phyloP scores from a whole-genome alignment of 1,140 invertebrate species.

The Hycleus cichorii region DNA sequence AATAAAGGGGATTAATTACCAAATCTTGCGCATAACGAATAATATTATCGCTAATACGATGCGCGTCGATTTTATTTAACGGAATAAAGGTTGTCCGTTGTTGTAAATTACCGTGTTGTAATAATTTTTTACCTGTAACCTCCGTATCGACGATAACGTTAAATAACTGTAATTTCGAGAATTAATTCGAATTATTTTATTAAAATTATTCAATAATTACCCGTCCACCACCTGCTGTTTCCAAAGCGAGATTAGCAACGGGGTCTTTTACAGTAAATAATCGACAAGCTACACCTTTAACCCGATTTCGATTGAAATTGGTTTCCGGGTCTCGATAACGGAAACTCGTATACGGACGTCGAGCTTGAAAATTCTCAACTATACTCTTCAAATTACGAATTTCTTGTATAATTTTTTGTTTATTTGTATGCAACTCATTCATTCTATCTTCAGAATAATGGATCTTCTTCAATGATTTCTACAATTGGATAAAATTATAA shows the following conservation, averaged over 20 bases:
- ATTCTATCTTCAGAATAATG: background rate
- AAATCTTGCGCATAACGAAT: slow-evolving; percentile 65
- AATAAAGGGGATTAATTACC: slow-evolving; percentile 43
- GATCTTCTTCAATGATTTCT: background rate
- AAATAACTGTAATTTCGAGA: slow-evolving; percentile 56
- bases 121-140: slow-evolving; percentile 71
- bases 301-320: slow-evolving; percentile 67
- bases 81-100: slow-evolving; percentile 80
- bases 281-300: slow-evolving; percentile 67
- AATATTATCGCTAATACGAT: slow-evolving; percentile 51
- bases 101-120: slow-evolving; percentile 75
- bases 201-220: slow-evolving; percentile 52
- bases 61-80: slow-evolving; percentile 79
- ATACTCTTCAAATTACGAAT: too few species aligned
- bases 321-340: slow-evolving; percentile 67
- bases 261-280: slow-evolving; percentile 49
- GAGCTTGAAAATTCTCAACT: slow-evolving; percentile 54
- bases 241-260: slow-evolving; percentile 53
- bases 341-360: slow-evolving; percentile 63
- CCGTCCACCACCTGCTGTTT: slow-evolving; percentile 78
- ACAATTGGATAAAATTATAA: background rate
- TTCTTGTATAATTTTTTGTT: too few species aligned
- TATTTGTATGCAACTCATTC: too few species aligned
- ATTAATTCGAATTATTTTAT: slow-evolving; percentile 2
- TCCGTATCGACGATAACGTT: slow-evolving; percentile 90